phyloP scores from a whole-genome alignment of 2,888 invertebrate genomes.

The Phengaris arion region DNA sequence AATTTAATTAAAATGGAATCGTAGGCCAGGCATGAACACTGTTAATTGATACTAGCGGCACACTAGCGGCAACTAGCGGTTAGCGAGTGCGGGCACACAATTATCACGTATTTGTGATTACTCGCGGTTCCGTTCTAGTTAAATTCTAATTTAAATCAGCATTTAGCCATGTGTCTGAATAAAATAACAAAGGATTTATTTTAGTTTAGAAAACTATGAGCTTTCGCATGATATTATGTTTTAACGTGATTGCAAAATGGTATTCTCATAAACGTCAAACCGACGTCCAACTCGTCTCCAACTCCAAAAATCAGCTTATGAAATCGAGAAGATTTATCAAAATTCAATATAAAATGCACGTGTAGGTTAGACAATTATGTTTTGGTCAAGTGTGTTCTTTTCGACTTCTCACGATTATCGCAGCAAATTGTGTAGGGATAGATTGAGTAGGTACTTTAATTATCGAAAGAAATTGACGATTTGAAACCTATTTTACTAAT shows the following conservation, averaged over 20 bases:
- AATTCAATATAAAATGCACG: too few relatives aligned
- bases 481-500: not conserved
- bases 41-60: not conserved
- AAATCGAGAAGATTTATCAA: too few relatives aligned
- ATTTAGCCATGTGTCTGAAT: not conserved
- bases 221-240: too few relatives aligned
- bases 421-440: too few relatives aligned
- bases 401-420: too few relatives aligned
- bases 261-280: too few relatives aligned
- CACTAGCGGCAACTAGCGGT: not conserved
- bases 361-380: too few relatives aligned
- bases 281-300: too few relatives aligned
- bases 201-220: too few relatives aligned
- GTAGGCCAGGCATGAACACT: not conserved
- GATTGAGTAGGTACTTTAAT: not conserved
- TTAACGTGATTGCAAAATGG: too few relatives aligned
- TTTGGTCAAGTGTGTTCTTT: too few relatives aligned
- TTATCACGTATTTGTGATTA: constrained; percentile 7
- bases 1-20: not conserved
- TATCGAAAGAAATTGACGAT: not conserved
- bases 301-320: too few relatives aligned
- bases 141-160: not conserved
- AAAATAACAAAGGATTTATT: not conserved
- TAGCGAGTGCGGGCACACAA: not conserved
- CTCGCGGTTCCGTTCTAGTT: not conserved